Base-by-base conservation (phyloP, 2,888 invertebrate genomes). In the Drosophila prostipennis region DNA sequence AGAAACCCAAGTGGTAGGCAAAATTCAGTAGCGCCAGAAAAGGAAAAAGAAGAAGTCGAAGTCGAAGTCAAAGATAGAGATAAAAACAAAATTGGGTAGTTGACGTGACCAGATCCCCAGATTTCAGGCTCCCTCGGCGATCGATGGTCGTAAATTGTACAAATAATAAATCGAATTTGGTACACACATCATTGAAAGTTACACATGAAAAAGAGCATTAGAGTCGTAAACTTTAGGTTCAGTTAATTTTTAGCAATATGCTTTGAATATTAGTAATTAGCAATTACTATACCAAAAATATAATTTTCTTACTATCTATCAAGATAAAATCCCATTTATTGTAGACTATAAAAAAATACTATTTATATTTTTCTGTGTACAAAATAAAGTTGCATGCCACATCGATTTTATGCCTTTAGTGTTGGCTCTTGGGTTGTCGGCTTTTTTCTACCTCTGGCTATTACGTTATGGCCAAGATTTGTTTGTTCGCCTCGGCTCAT, bases 351-450 rank as follows among this genome's bases (percentile, higher is more conserved):
- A 3, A 5, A 26, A 26, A 5, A 26, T n/a, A 26, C 26, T 26
- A 26, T 6, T 1, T 26, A 26, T 26, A 26, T 26, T 26, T 26
- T 3, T 11, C 7, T 32, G 45, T 19, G 23, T 26, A 11, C 32
- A 14, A n/a, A 34, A 10, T 2, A n/a, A 16, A 51, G 63, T 43
- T 70, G 64, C 63, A 77, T 79, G 79, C 74, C 74, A 77, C 61
- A 59, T 43, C 39, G 45, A 46, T 68, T 64, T 61, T 49, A 36
- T 64, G 60, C 42, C 42, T 63, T 52, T 34, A 34, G 49, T 32
- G 58, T 45, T n/a, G 42, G 19, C 36, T 19, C 14, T 60, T 58
- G 7, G 58, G n/a, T 13, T 19, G n/a, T 40, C 26, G 32, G 42
- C 19, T 34, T 14, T 43, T 39, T 60, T 60, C 52, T 36, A 23